Evolutionary conservation across 2,113 vertebrate genomes (phyloP), one percentile per base, ranked within the genome.

Genomic region (Isichthys henryi): DNA sequence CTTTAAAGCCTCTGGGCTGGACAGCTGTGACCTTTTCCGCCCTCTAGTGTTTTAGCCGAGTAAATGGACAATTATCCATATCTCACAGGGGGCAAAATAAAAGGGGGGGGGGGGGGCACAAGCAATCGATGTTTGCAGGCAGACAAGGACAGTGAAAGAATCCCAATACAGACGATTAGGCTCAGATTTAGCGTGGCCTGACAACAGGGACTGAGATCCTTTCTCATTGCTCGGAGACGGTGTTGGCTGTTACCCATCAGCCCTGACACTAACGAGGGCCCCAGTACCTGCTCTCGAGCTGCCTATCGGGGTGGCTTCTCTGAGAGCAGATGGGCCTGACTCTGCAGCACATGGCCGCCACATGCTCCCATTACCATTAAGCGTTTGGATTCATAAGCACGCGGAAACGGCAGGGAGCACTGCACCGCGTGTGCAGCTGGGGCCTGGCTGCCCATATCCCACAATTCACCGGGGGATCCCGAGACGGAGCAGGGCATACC

Each of bases 401-500:
- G 19, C 9, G 45, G 23, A 3, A n/a, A 48, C 82, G n/a, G 45
- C 82, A n/a, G 31, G 35, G 13, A 6, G 13, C 5, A 10, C 82
- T 23, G 82, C 17, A 39, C 17, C 15, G 15, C 17, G 43, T 43
- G 17, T 5, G 17, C 35, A 84, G 82, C 43, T 0, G 19, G 21
- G 4, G 10, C 6, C 6, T 0, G 31, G 35, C 31, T 7, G 74
- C 13, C 74, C 35, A 0, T 43, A 43, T 84, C 82, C 82, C 82
- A 84, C 8, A 84, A 84, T 46, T 9, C 82, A 84, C 45, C 8
- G 23, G 82, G 82, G 82, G 2, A 46, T 11, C 11, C 39, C 9
- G 10, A 46, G 15, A 23, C 19, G 21, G 17, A 45, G 66, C 49
- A 8, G 15, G 87, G 94, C 94, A 13, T 96, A 99, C 98, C 98